A percentile compares a stretch with the other conserved stretches of the same genome.
Conservation (phyloP, 2,797 vertebrate genomes). For the Tokudaia tokunoshimensis region DNA sequence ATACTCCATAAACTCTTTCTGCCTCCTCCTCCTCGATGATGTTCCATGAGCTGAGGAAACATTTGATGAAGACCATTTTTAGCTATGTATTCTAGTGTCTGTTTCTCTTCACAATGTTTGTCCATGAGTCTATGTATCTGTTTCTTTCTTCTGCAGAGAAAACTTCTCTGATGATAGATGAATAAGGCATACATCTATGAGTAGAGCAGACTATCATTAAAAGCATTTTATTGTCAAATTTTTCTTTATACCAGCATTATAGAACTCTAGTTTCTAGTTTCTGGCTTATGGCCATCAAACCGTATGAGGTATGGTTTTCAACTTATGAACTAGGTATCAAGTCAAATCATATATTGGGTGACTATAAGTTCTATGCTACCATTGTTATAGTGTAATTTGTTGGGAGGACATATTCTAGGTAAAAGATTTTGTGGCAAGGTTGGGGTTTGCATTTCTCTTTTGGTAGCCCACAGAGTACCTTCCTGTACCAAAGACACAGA, state of each 20-base stretch:
- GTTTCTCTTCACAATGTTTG: background rate
- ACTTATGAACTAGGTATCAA: background rate
- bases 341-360: background rate
- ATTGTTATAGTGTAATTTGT: background rate
- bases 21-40: background rate
- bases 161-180: background rate
- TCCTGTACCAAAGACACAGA: background rate
- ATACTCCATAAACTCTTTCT: background rate
- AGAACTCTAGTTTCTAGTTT: background rate
- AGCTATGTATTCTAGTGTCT: background rate
- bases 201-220: background rate
- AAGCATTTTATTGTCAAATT: background rate
- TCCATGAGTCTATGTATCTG: background rate
- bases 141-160: background rate
- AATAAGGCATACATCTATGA: background rate
- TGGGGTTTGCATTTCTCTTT: background rate
- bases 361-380: background rate
- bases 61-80: background rate
- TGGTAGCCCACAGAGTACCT: background rate
- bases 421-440: background rate
- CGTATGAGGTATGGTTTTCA: background rate
- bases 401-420: background rate
- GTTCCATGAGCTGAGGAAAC: background rate
- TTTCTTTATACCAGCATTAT: background rate
- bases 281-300: background rate